A percentile compares a stretch with the other conserved stretches of the same genome.
Evolutionary conservation across 2,888 invertebrate genomes (phyloP).

Genomic region (Cosmia pyralina): DNA sequence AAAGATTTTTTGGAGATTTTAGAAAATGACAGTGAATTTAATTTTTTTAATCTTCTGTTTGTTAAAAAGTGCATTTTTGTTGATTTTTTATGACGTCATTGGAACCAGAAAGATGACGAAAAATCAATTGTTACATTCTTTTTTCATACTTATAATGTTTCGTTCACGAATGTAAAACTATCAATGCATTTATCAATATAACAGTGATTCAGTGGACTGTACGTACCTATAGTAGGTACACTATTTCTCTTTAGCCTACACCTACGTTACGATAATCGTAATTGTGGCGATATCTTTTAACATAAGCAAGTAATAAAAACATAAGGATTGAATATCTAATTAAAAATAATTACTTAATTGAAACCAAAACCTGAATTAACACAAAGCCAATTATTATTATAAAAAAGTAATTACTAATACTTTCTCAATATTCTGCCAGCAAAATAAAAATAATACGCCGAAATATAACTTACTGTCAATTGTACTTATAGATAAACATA

Average conservation of each 20-base stretch:
- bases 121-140: background rate
- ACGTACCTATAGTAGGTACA: no score
- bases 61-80: background rate
- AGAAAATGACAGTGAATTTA: background rate
- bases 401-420: slow-evolving; percentile 11
- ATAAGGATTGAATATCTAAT: background rate
- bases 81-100: background rate
- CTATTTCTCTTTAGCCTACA: no score
- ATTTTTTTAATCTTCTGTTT: background rate
- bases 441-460: background rate
- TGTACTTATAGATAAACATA: slow-evolving; percentile 33
- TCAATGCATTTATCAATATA: background rate
- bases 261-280: background rate
- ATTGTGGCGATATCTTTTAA: background rate
- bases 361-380: slow-evolving; percentile 12
- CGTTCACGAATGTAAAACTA: background rate
- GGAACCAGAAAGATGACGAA: no score
- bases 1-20: slow-evolving; percentile 33
- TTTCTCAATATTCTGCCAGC: slow-evolving; percentile 15
- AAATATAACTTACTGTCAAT: slow-evolving; percentile 33
- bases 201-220: no score
- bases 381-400: background rate
- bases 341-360: background rate
- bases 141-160: background rate
- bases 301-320: background rate